A percentile compares a stretch with the other conserved stretches of the same genome.
These are phyloP conservation scores for Tineola bisselliella DNA, from an alignment of 2,888 invertebrate genomes.

Conservation along the genomic window DNA sequence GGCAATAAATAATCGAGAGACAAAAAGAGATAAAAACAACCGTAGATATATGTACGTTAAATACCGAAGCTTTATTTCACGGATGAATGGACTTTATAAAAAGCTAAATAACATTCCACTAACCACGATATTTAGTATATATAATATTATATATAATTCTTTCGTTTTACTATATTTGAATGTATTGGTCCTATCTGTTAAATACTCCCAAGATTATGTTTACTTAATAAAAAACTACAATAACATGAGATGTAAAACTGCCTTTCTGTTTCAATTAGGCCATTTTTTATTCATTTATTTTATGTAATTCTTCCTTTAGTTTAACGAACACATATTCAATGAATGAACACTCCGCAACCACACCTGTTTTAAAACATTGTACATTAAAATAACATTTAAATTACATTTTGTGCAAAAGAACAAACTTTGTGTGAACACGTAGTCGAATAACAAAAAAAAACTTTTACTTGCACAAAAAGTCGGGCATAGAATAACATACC, in stretches of 20 bases:
- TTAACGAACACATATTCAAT: too few species aligned
- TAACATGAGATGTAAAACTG: background rate
- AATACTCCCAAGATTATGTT: too few species aligned
- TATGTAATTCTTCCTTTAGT: too few species aligned
- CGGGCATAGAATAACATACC: background rate
- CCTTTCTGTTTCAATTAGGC: too few species aligned
- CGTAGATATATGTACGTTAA: background rate
- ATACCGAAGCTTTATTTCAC: slow-evolving; percentile 7
- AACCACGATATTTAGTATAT: background rate
- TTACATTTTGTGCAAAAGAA: too few species aligned
- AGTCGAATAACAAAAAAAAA: background rate
- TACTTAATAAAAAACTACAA: background rate
- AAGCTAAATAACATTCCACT: background rate
- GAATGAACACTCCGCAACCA: too few species aligned
- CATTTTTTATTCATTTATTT: background rate
- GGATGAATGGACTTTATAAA: background rate
- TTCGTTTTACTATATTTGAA: too few species aligned
- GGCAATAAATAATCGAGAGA: background rate
- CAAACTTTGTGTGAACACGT: too few species aligned
- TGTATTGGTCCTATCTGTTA: too few species aligned
- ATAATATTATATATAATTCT: too few species aligned
- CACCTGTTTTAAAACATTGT: background rate
- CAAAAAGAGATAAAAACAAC: background rate
- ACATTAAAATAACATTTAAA: too few species aligned
- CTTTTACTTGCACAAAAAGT: background rate